Evolutionary conservation across 2,888 invertebrate genomes (phyloP), one percentile per base, ranked within the genome.

Genomic region (Drosophila emarginata): DNA sequence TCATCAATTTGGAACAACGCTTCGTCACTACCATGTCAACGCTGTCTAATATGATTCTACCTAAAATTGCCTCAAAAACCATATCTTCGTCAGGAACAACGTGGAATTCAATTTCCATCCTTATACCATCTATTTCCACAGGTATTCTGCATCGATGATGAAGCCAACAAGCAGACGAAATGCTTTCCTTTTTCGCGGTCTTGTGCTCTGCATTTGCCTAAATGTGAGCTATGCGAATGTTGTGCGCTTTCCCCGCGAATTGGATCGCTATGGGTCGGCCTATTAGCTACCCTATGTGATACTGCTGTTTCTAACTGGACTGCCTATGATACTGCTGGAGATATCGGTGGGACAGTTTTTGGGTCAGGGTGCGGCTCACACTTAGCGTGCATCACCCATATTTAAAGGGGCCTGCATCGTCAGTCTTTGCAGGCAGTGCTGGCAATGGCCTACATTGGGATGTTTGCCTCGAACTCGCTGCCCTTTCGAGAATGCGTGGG

Each of bases 101-200:
- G n/a, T n/a, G n/a, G n/a, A n/a, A n/a, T n/a, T n/a, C n/a, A n/a
- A n/a, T n/a, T n/a, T n/a, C n/a, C n/a, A n/a, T n/a, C n/a, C n/a
- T n/a, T n/a, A n/a, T n/a, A n/a, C n/a, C n/a, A n/a, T n/a, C n/a
- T n/a, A n/a, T n/a, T n/a, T n/a, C n/a, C n/a, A n/a, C n/a, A n/a
- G n/a, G n/a, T n/a, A n/a, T n/a, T n/a, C n/a, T n/a, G n/a, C 1
- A 67, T 76, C 2, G 92, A 92, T 72, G 91, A 92, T 77, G 91
- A 91, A 62, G 82, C 89, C 61, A 91, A 91, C 70, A 84, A 91
- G 61, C 91, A 92, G 92, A 91, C 92, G 80, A 92, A 92, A 90
- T 92, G 92, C 78, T 92, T n/a, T 92, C 64, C 89, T 92, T 74
- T 91, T 92, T 83, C 91, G 92, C 68, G 91, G 91, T 69, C 87